Evolutionary conservation across 2,113 vertebrate species (phyloP), one percentile per base, ranked within the genome.

Genomic region (Bucco capensis): DNA sequence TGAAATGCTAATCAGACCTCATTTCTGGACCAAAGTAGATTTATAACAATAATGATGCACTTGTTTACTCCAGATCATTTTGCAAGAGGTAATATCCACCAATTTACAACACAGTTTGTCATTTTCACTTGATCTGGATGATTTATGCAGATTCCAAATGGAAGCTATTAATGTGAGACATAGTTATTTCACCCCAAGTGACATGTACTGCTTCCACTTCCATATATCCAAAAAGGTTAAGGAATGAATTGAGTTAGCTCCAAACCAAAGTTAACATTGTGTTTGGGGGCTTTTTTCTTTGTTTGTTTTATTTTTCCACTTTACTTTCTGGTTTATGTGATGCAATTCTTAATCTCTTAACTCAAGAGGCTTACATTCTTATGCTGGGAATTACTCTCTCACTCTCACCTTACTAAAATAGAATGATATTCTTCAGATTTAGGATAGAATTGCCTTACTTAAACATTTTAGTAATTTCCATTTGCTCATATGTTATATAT

Each of bases 1-100:
- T 91, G 73, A 98, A 98, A 96, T 83, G 42, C 22, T 89, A 93
- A 96, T 97, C 95, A 97, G 89, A 96, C 85, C 95, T 96, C 71
- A 88, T 96, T 97, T 97, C 91, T 96, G 81, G 92, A 97, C 94
- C 96, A 97, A 96, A 95, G 65, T 97, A 94, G 82, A 93, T 94
- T 96, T 92, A 93, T 87, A 89, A 89, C 78, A 95, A 83, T 83
- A 95, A 86, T 89, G 93, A 93, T 87, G 90, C 70, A 88, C 67
- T 95, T 90, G 83, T 90, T 73, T 47, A 51, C 60, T 96, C 81
- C 96, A 96, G 91, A 94, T 91, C 57, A 57, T 92, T 93, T 94
- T 88, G 51, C 40, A 96, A 96, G 86, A 92, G 86, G 71, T 79
- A 96, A 82, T 93, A 79, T 58, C 51, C 57, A 94, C 50, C 65